Evolutionary conservation across 1,140 invertebrate genomes (phyloP).

Genomic region (Olivierus martensii): DNA sequence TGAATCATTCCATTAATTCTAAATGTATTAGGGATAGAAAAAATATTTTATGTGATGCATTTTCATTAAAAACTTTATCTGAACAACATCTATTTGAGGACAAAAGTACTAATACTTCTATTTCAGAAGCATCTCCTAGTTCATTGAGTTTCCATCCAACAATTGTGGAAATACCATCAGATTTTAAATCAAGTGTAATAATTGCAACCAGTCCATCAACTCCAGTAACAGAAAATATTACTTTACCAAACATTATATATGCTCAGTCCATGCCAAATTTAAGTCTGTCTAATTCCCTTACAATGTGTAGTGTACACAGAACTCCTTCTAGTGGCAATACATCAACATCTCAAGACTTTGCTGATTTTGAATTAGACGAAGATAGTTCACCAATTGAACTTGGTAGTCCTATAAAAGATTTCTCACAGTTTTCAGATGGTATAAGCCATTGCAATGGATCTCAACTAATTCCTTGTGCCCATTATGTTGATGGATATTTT

Average conservation of each 20-base stretch:
- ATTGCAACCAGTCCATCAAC: slow-evolving; percentile 15
- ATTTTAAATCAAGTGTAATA: slow-evolving; percentile 17
- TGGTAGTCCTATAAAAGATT: slow-evolving; percentile 10
- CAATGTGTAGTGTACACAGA: neutral
- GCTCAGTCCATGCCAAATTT: slow-evolving; percentile 20
- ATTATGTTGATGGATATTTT: slow-evolving; percentile 1
- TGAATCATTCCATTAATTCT: neutral
- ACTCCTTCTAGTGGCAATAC: slow-evolving; percentile 17
- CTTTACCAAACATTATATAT: slow-evolving; percentile 8
- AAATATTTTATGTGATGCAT: neutral
- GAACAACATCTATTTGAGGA: slow-evolving; percentile 2
- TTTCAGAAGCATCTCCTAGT: slow-evolving; percentile 7
- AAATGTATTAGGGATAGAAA: neutral
- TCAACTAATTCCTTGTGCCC: slow-evolving; percentile 1
- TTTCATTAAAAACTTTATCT: neutral
- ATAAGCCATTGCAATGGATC: slow-evolving; percentile 7
- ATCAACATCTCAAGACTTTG: slow-evolving; percentile 21
- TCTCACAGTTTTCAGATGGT: neutral
- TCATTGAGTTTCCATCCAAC: slow-evolving; percentile 14
- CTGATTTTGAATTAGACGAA: slow-evolving; percentile 20
- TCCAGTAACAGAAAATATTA: slow-evolving; percentile 5
- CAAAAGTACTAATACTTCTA: neutral
- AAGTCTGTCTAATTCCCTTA: slow-evolving; percentile 3
- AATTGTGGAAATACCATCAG: slow-evolving; percentile 14
- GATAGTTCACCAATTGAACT: slow-evolving; percentile 11